Evolutionary conservation across 2,888 invertebrate genomes (phyloP).

Genomic region (Buathra laborator): DNA sequence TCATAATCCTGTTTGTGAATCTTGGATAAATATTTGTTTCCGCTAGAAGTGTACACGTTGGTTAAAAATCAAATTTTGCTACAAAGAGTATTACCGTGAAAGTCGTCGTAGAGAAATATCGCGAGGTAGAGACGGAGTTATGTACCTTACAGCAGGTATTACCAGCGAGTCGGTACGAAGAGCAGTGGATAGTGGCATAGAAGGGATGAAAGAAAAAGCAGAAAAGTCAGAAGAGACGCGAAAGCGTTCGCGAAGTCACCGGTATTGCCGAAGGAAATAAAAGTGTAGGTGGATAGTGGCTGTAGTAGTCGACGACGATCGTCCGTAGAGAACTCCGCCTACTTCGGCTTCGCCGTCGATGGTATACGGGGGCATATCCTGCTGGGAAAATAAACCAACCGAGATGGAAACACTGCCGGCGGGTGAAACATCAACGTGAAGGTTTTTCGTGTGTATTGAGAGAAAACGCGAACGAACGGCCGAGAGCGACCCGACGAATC

Average conservation of each 20-base stretch:
- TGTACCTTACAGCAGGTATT: slow-evolving; percentile 50
- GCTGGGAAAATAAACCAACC: slow-evolving; percentile 64
- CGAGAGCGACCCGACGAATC: background rate
- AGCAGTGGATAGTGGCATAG: background rate
- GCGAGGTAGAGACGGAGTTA: slow-evolving; percentile 20
- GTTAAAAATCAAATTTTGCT: slow-evolving; percentile 59
- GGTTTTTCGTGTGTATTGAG: slow-evolving; percentile 51
- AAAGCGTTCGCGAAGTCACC: slow-evolving; percentile 32
- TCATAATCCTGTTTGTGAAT: slow-evolving; percentile 48
- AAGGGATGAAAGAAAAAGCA: slow-evolving; percentile 57
- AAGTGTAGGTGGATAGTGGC: slow-evolving; percentile 37
- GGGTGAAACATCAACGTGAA: slow-evolving; percentile 57
- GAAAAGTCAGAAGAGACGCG: slow-evolving; percentile 52
- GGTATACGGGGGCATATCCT: slow-evolving; percentile 51
- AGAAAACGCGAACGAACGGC: slow-evolving; percentile 37
- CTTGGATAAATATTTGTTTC: slow-evolving; percentile 59
- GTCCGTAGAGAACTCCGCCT: slow-evolving; percentile 5
- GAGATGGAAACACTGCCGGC: slow-evolving; percentile 51
- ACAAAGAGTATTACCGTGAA: slow-evolving; percentile 31
- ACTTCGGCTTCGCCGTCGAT: slow-evolving; percentile 9
- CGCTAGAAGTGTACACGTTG: background rate
- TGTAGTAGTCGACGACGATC: background rate
- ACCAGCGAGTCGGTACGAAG: slow-evolving; percentile 32
- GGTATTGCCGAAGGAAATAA: slow-evolving; percentile 61
- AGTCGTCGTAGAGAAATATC: slow-evolving; percentile 28